Conservation (phyloP, 1,140 invertebrate species). For the Cotesia glomerata region DNA sequence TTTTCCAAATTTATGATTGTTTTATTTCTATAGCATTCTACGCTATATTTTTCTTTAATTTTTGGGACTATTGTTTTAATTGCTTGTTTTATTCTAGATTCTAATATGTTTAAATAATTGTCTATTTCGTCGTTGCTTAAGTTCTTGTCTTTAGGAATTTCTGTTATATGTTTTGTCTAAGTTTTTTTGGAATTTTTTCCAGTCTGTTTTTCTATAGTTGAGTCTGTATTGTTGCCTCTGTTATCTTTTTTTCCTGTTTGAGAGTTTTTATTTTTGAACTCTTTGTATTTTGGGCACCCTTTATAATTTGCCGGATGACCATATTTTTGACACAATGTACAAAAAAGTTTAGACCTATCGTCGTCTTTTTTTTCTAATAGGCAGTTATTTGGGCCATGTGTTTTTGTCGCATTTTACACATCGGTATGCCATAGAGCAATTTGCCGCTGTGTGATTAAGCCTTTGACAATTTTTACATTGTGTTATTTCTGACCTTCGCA, state of each 20-base stretch:
- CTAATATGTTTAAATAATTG: background rate
- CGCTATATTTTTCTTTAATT: background rate
- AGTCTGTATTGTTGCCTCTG: background rate
- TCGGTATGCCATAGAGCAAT: slow-evolving; percentile 24
- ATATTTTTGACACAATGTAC: background rate
- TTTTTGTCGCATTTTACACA: slow-evolving; percentile 28
- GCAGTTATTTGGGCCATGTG: slow-evolving; percentile 12
- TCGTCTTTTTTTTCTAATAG: background rate
- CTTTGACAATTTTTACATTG: slow-evolving; percentile 33
- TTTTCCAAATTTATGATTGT: slow-evolving; percentile 18
- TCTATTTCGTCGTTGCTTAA: slow-evolving; percentile 17
- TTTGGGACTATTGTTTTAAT: slow-evolving; percentile 11
- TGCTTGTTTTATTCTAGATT: slow-evolving; percentile 16
- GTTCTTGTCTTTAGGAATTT: slow-evolving; percentile 19
- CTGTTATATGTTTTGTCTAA: background rate
- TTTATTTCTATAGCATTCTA: slow-evolving; percentile 7
- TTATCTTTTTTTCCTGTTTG: background rate
- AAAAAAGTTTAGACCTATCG: background rate
- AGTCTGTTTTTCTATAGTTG: slow-evolving; percentile 24
- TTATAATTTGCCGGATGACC: slow-evolving; percentile 4
- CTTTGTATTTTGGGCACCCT: background rate
- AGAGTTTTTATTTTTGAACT: background rate
- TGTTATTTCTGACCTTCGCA: slow-evolving; percentile 17
- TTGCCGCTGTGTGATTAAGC: slow-evolving; percentile 21
- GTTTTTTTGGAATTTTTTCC: slow-evolving; percentile 19